Conservation (phyloP, 1,140 invertebrate genomes). For the Drosophila micromelanica region DNA sequence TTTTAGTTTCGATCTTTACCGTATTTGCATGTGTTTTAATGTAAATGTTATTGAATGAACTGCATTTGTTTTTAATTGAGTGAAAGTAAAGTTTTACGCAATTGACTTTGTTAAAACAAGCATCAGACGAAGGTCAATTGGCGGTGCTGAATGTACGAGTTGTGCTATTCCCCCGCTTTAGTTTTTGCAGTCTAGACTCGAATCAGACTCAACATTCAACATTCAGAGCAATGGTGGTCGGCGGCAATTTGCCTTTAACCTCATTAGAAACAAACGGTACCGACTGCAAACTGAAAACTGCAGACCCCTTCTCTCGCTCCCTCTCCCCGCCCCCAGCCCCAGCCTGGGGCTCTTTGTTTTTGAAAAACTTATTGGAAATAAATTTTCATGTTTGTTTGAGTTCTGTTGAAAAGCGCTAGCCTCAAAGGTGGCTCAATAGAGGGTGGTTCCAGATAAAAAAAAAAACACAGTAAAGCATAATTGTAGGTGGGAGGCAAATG, state of each 20-base stretch:
- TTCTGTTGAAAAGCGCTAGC: slow-evolving; percentile 15
- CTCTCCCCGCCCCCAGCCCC: no score
- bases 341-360: slow-evolving; percentile 52
- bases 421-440: slow-evolving; percentile 6
- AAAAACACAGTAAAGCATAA: neutral
- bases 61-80: neutral
- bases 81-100: slow-evolving; percentile 21
- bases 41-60: no score
- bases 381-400: slow-evolving; percentile 70
- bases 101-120: slow-evolving; percentile 46
- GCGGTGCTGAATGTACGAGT: slow-evolving; percentile 19
- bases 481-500: slow-evolving; percentile 17
- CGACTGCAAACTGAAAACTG: slow-evolving; percentile 16
- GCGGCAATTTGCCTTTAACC: slow-evolving; percentile 61
- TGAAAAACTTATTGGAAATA: slow-evolving; percentile 72
- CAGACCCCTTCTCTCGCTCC: neutral
- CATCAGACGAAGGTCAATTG: slow-evolving; percentile 64
- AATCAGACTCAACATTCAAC: slow-evolving; percentile 57
- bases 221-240: slow-evolving; percentile 57
- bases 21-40: no score
- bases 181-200: slow-evolving; percentile 60
- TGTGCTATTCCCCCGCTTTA: slow-evolving; percentile 43
- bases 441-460: slow-evolving; percentile 15
- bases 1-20: no score
- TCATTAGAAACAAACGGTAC: slow-evolving; percentile 70